phyloP scores from a whole-genome alignment of 1,140 invertebrate species.

The Drosophila miranda region DNA sequence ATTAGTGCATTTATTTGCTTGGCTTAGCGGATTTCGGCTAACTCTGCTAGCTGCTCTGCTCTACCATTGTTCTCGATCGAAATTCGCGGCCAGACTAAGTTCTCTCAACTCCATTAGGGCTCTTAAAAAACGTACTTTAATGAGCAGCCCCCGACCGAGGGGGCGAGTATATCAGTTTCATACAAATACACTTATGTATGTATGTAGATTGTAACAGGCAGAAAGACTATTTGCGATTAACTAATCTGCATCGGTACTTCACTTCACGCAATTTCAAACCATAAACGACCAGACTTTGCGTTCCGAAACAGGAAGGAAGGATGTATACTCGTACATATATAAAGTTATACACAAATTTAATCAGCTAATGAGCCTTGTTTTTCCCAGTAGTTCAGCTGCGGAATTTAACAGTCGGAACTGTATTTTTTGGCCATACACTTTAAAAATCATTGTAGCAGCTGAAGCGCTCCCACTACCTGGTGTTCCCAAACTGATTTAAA shows the following conservation, averaged over 20 bases:
- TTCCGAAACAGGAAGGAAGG: too few species aligned
- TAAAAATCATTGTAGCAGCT: neutral
- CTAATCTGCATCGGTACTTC: neutral
- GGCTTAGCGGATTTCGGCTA: conserved; percentile 9
- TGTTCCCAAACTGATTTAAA: neutral
- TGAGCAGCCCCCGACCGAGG: conserved; percentile 12
- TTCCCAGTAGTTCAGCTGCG: too few species aligned
- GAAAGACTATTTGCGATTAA: neutral
- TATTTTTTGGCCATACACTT: neutral
- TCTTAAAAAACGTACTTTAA: conserved; percentile 18
- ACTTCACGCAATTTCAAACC: neutral
- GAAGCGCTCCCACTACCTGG: neutral
- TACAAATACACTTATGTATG: too few species aligned
- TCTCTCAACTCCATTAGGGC: conserved; percentile 2
- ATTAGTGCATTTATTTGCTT: conserved; percentile 42
- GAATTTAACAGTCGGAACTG: too few species aligned
- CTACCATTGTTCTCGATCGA: conserved; percentile 51
- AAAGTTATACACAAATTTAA: too few species aligned
- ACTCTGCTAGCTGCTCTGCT: conserved; percentile 18
- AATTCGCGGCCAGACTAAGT: conserved; percentile 50
- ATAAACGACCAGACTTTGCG: too few species aligned
- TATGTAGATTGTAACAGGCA: neutral
- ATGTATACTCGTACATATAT: too few species aligned
- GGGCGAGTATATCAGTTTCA: conserved; percentile 15
- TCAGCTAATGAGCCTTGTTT: too few species aligned